A percentile compares a stretch with the other conserved stretches of the same genome.
phyloP scores from a whole-genome alignment of 92 coral and sea anemone species.

The Epizoanthus illoricatus region DNA sequence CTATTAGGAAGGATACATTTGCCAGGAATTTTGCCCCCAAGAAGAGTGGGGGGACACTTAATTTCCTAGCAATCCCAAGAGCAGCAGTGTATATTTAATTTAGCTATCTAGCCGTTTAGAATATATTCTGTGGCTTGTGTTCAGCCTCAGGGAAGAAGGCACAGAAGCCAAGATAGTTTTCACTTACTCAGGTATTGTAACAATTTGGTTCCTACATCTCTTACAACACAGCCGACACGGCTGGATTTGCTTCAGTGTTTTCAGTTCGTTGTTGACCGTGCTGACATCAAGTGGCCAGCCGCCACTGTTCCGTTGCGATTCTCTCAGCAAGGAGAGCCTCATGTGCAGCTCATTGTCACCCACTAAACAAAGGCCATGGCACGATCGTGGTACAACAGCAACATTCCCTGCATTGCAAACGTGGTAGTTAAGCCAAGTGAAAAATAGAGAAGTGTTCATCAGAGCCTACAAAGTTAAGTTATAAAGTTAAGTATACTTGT shows the following conservation, averaged over 20 bases:
- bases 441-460: not conserved
- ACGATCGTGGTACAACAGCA: conserved; percentile 1
- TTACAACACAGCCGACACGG: conserved; percentile 11
- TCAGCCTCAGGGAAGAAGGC: no score
- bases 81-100: no score
- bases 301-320: not conserved
- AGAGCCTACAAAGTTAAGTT: not conserved
- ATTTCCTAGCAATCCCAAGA: no score
- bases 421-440: no score
- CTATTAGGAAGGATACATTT: no score
- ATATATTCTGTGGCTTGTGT: no score
- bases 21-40: no score
- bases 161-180: no score
- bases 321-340: conserved; percentile 8
- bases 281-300: conserved; percentile 19
- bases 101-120: no score
- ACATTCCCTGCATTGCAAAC: conserved; percentile 6
- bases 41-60: no score
- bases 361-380: conserved; percentile 7
- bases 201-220: conserved; percentile 28
- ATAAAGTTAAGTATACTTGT: not conserved
- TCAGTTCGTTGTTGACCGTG: conserved; percentile 3
- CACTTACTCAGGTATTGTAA: conserved; percentile 27
- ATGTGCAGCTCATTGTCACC: conserved; percentile 26
- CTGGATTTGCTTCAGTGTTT: not conserved